Percentiles rank a stretch among this genome's conserved stretches.
Conservation (phyloP, 2,888 invertebrate genomes). For the Spodoptera picta region DNA sequence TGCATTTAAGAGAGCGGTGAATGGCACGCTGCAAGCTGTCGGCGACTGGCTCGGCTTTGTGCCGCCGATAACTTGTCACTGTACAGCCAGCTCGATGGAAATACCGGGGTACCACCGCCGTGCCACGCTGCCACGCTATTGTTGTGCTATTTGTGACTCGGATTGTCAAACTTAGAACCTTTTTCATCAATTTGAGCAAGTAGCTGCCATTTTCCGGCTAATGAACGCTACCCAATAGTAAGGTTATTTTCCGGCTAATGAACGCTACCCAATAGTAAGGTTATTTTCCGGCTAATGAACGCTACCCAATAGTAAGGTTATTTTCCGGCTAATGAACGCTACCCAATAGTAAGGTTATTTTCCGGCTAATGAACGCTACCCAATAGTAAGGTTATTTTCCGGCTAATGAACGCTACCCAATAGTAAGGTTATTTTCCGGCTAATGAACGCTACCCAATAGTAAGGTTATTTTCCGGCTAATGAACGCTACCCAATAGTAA, state of each 20-base stretch:
- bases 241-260: background rate
- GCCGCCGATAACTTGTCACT: constrained; percentile 62
- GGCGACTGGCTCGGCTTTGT: constrained; percentile 49
- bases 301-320: background rate
- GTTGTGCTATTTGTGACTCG: constrained; percentile 15
- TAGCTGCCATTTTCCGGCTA: background rate
- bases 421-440: background rate
- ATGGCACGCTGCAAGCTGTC: constrained; percentile 45
- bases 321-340: background rate
- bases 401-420: background rate
- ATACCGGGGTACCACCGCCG: constrained; percentile 19
- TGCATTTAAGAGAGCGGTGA: constrained; percentile 58
- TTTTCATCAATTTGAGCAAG: background rate
- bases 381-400: no score
- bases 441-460: background rate
- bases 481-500: background rate
- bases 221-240: background rate
- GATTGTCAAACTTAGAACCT: background rate
- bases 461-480: background rate
- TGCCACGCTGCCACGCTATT: constrained; percentile 1
- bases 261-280: background rate
- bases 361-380: background rate
- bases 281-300: background rate
- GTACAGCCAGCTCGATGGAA: constrained; percentile 47
- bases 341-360: background rate